phyloP scores from a whole-genome alignment of 2,888 invertebrate species.

The Pocota personata region DNA sequence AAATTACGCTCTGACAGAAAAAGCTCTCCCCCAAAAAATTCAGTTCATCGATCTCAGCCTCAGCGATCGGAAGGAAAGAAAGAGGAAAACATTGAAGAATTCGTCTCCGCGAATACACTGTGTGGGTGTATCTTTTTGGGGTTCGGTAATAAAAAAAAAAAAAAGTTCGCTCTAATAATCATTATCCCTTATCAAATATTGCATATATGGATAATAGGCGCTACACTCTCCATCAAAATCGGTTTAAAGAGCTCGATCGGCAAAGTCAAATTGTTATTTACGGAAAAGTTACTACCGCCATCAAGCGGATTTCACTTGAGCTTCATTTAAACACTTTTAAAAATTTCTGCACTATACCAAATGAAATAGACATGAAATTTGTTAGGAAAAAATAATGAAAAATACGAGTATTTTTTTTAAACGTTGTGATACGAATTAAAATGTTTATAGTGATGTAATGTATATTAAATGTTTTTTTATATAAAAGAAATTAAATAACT shows the following conservation, averaged over 20 bases:
- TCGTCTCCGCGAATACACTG: slow-evolving; percentile 17
- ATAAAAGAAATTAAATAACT: not conserved
- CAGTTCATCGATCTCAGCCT: slow-evolving; percentile 82
- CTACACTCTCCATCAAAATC: slow-evolving; percentile 27
- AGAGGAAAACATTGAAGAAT: slow-evolving; percentile 14
- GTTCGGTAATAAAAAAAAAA: slow-evolving; percentile 15
- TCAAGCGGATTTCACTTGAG: slow-evolving; percentile 32
- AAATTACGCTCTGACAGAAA: slow-evolving; percentile 50
- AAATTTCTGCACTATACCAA: slow-evolving; percentile 3
- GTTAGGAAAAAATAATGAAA: slow-evolving; percentile 31
- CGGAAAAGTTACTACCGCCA: slow-evolving; percentile 27
- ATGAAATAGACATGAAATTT: slow-evolving; percentile 46
- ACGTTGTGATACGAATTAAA: slow-evolving; percentile 16
- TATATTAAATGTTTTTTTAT: not conserved
- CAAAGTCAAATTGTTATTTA: slow-evolving; percentile 45
- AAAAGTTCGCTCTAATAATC: slow-evolving; percentile 13
- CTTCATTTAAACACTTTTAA: not conserved
- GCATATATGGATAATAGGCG: slow-evolving; percentile 59
- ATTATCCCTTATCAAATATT: slow-evolving; percentile 50
- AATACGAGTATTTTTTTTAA: too few relatives aligned
- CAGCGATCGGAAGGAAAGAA: slow-evolving; percentile 78
- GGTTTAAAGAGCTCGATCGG: slow-evolving; percentile 63
- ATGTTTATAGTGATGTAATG: not conserved
- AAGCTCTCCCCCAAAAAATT: slow-evolving; percentile 74
- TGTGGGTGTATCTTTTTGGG: slow-evolving; percentile 17